phyloP scores from a whole-genome alignment of 64 coral and sea anemone species.

The Stichodactyla helianthus region DNA sequence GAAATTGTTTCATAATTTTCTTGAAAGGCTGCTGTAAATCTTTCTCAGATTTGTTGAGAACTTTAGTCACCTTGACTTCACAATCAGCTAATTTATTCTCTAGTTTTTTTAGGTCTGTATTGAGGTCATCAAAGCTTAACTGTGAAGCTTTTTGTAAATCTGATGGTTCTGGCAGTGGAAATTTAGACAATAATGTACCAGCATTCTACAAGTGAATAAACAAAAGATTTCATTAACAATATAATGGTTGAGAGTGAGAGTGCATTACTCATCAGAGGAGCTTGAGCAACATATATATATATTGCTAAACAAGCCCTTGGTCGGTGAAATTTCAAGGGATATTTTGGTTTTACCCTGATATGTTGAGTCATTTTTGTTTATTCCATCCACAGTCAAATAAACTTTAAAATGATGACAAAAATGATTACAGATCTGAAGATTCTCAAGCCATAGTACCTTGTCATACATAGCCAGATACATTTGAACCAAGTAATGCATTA shows the following conservation, averaged over 20 bases:
- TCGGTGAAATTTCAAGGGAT: no score
- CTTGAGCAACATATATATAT: no score
- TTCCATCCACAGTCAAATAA: no score
- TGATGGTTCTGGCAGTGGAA: constrained; percentile 79
- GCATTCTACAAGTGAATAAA: constrained; percentile 56
- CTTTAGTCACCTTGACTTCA: constrained; percentile 61
- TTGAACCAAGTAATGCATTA: constrained; percentile 78
- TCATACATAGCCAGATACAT: constrained; percentile 70
- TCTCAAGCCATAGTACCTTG: constrained; percentile 25
- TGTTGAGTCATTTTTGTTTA: no score
- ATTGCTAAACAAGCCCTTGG: no score
- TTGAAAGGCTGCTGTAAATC: constrained; percentile 47
- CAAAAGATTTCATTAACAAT: neutral
- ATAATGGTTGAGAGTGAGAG: neutral
- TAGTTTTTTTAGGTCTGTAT: constrained; percentile 51
- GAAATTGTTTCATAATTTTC: constrained; percentile 65
- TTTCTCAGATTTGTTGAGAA: constrained; percentile 49
- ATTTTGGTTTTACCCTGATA: no score
- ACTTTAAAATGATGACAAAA: no score
- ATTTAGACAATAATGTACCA: constrained; percentile 69
- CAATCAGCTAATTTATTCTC: constrained; percentile 55
- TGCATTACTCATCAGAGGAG: neutral
- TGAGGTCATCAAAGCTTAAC: constrained; percentile 75
- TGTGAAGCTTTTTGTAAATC: constrained; percentile 79
- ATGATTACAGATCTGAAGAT: no score